Conservation (phyloP, 2,888 invertebrate genomes). For the Nezara viridula region DNA sequence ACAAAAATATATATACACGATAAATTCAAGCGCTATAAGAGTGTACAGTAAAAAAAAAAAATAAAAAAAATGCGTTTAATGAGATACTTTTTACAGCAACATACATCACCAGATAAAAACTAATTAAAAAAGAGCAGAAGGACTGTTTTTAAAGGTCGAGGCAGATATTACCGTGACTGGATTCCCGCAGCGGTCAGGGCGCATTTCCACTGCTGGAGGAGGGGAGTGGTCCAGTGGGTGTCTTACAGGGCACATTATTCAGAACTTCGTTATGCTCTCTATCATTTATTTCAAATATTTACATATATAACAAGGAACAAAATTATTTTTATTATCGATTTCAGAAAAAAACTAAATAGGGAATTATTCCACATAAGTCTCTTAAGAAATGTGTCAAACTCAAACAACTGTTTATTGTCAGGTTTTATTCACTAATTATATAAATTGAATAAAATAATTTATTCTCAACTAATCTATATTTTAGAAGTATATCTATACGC, state of each 20-base stretch:
- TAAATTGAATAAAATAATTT: too few species aligned
- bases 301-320: not conserved
- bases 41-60: slow-evolving; percentile 55
- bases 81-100: slow-evolving; percentile 59
- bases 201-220: not conserved
- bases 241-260: not conserved
- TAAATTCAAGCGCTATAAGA: slow-evolving; percentile 27
- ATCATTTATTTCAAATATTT: not conserved
- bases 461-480: too few species aligned
- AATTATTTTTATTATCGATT: too few species aligned
- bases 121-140: slow-evolving; percentile 52
- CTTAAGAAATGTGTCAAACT: too few species aligned
- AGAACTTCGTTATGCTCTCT: not conserved
- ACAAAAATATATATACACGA: slow-evolving; percentile 52
- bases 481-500: too few species aligned
- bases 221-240: not conserved
- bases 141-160: slow-evolving; percentile 35
- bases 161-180: slow-evolving; percentile 48
- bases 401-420: too few species aligned
- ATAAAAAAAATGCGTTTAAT: slow-evolving; percentile 59
- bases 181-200: slow-evolving; percentile 17
- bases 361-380: too few species aligned
- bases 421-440: too few species aligned
- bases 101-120: slow-evolving; percentile 60
- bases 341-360: too few species aligned